A percentile compares a stretch with the other conserved stretches of the same genome.
Conservation (phyloP, 2,888 invertebrate genomes). For the Cantharis rufa region DNA sequence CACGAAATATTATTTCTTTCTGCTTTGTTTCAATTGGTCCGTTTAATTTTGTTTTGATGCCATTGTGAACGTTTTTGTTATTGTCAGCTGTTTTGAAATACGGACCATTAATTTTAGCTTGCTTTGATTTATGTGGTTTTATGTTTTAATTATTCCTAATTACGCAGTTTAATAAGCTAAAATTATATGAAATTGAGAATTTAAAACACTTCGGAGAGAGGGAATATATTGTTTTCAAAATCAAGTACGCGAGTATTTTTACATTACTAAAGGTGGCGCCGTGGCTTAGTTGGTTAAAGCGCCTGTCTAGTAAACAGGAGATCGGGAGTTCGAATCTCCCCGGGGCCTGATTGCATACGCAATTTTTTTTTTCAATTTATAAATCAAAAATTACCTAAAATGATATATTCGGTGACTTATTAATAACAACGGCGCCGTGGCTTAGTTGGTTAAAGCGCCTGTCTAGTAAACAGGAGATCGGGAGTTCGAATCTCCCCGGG, state of each 20-base stretch:
- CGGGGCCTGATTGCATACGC: constrained; percentile 57
- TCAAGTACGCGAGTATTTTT: background rate
- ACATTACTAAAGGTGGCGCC: constrained; percentile 57
- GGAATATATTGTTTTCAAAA: background rate
- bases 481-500: constrained; percentile 69
- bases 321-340: constrained; percentile 70
- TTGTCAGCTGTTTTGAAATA: background rate
- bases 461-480: constrained; percentile 74
- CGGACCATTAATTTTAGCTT: background rate
- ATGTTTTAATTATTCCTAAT: background rate
- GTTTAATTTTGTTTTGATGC: background rate
- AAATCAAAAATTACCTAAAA: background rate
- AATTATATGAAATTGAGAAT: background rate
- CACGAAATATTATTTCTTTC: background rate
- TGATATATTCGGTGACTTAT: background rate
- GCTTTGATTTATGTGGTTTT: background rate
- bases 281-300: constrained; percentile 82
- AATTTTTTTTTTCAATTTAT: background rate
- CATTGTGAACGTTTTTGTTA: background rate
- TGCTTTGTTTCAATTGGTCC: background rate
- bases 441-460: constrained; percentile 81
- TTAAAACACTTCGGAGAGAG: background rate
- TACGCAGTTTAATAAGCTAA: background rate
- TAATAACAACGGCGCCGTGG: constrained; percentile 63
- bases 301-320: constrained; percentile 74